phyloP scores from a whole-genome alignment of 2,113 vertebrate genomes.

The Calidris pugnax region DNA sequence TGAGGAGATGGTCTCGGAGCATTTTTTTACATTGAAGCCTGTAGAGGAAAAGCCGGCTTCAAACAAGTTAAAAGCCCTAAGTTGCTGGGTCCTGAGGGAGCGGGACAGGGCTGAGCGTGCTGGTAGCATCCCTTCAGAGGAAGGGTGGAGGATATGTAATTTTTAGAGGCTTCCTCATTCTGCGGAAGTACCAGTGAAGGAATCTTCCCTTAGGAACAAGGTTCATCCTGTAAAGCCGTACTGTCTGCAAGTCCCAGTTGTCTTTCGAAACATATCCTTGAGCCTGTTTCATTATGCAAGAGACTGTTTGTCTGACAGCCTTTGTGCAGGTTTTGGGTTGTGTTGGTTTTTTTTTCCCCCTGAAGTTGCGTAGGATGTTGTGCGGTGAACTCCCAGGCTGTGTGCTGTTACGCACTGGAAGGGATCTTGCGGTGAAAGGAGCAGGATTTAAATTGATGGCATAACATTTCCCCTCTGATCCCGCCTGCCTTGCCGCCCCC shows the following conservation, averaged over 20 bases:
- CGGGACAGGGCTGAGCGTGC: background rate
- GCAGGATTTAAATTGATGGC: slow-evolving; percentile 7
- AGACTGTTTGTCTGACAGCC: slow-evolving; percentile 21
- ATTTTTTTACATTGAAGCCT: background rate
- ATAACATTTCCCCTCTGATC: slow-evolving; percentile 1
- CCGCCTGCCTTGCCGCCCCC: background rate
- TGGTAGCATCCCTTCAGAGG: background rate
- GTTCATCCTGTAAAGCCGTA: slow-evolving; percentile 29
- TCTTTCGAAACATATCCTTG: slow-evolving; percentile 20
- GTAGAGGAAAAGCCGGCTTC: background rate
- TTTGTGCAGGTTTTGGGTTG: background rate
- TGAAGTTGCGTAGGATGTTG: background rate
- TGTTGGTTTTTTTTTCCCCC: background rate
- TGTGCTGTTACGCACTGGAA: background rate
- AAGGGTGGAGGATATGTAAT: background rate
- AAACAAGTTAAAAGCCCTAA: background rate
- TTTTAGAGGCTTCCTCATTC: slow-evolving; percentile 42
- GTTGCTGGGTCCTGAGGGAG: background rate
- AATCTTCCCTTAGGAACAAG: slow-evolving; percentile 20
- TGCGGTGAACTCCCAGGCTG: background rate
- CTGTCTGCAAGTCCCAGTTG: background rate
- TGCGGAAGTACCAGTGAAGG: background rate
- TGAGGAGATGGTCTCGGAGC: background rate
- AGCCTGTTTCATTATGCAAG: slow-evolving; percentile 34
- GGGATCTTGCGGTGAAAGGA: background rate